phyloP scores from a whole-genome alignment of 2,113 vertebrate species.

The Myrmecophaga tridactyla region DNA sequence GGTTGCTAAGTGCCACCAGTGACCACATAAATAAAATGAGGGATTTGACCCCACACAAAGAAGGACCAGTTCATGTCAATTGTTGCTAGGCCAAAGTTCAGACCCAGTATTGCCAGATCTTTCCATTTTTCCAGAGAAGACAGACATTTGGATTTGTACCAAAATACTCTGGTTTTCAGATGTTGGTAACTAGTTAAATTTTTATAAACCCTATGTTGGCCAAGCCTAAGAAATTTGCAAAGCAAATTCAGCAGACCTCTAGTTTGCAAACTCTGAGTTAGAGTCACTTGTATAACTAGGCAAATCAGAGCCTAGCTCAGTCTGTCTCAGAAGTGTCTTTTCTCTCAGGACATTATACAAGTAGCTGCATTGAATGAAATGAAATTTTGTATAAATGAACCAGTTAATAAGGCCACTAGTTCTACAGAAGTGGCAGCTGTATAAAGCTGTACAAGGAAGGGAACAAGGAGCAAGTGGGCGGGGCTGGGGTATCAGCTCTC shows the following conservation, averaged over 20 bases:
- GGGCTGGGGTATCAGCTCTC: slow-evolving; percentile 46
- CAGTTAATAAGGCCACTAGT: not conserved
- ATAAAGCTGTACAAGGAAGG: not conserved
- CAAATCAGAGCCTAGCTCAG: not conserved
- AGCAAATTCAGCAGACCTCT: slow-evolving; percentile 22
- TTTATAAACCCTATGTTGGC: slow-evolving; percentile 26
- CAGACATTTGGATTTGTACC: slow-evolving; percentile 38
- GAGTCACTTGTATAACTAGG: not conserved
- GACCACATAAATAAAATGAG: not conserved
- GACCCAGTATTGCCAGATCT: not conserved
- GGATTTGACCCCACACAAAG: not conserved
- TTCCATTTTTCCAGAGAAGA: slow-evolving; percentile 59
- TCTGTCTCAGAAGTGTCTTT: not conserved
- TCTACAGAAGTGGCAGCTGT: not conserved
- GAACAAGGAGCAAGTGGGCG: not conserved
- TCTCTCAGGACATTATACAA: not conserved
- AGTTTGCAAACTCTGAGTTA: not conserved
- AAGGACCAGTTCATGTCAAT: not conserved
- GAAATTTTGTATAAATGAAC: not conserved
- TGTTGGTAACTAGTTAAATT: slow-evolving; percentile 44
- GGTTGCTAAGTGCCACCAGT: not conserved
- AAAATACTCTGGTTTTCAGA: slow-evolving; percentile 44
- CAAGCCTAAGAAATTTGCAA: slow-evolving; percentile 47
- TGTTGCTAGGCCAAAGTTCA: slow-evolving; percentile 15
- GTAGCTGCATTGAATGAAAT: not conserved